These are phyloP conservation scores for Cygnus olor DNA, from an alignment of 2,797 vertebrate genomes.

Conservation along the genomic window DNA sequence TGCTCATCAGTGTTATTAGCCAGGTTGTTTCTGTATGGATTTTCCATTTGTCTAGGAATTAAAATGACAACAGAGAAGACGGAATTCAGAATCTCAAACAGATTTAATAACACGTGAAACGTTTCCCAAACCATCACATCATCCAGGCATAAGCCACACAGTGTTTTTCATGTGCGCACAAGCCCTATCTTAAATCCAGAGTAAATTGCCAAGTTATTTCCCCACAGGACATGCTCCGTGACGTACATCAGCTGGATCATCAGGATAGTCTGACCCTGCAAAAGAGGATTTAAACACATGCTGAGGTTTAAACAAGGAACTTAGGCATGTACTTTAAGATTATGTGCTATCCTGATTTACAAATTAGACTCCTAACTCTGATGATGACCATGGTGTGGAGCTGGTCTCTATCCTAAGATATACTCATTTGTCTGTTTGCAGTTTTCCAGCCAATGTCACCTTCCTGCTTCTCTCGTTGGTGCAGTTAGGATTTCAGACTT, in stretches of 20 bases:
- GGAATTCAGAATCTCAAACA: not conserved
- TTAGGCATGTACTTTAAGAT: not conserved
- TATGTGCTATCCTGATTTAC: not conserved
- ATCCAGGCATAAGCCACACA: not conserved
- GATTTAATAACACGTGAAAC: not conserved
- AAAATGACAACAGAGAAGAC: not conserved
- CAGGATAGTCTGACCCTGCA: not conserved
- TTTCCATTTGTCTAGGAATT: not conserved
- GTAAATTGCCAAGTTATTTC: constrained; percentile 21
- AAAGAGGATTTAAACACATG: not conserved
- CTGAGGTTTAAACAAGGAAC: not conserved
- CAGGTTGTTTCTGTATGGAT: not conserved
- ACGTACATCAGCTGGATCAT: constrained; percentile 17
- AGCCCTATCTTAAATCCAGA: not conserved
- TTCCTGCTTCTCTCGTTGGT: not conserved
- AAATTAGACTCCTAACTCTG: not conserved
- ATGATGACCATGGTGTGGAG: not conserved
- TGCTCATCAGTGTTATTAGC: not conserved
- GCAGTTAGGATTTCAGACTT: not conserved
- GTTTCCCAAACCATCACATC: not conserved
- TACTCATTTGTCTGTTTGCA: fast-evolving
- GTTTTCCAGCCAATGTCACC: not conserved
- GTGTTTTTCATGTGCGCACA: not conserved
- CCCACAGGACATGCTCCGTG: not conserved
- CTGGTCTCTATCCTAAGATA: fast-evolving